Conservation (phyloP, 2,888 invertebrate species). For the Drosophila picticornis region DNA sequence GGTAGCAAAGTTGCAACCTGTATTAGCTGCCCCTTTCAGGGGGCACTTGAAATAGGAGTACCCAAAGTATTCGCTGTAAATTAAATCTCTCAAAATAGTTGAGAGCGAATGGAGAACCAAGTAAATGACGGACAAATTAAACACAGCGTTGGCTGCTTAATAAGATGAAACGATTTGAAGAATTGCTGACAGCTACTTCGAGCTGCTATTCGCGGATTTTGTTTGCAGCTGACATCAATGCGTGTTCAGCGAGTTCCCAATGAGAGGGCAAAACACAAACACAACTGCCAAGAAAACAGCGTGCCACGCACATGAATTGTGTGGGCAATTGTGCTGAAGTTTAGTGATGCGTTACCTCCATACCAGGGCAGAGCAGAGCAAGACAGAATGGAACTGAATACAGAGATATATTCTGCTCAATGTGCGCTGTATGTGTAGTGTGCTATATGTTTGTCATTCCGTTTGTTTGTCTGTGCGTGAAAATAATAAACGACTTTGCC, state of each 20-base stretch:
- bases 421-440: constrained; percentile 17
- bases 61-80: constrained; percentile 4
- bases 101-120: constrained; percentile 15
- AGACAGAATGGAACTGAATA: constrained; percentile 15
- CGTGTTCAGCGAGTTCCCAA: constrained; percentile 43
- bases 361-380: constrained; percentile 16
- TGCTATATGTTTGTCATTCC: constrained; percentile 29
- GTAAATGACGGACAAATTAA: constrained; percentile 64
- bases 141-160: constrained; percentile 14
- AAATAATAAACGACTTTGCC: constrained; percentile 79
- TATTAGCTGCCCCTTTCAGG: background rate
- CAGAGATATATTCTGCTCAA: constrained; percentile 3
- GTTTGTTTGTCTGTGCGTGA: constrained; percentile 53
- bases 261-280: constrained; percentile 37
- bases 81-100: constrained; percentile 23
- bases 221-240: constrained; percentile 70
- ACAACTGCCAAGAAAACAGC: constrained; percentile 29
- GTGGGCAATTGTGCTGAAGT: constrained; percentile 18
- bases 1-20: background rate
- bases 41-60: background rate
- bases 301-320: constrained; percentile 8
- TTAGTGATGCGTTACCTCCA: constrained; percentile 50
- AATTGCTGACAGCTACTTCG: constrained; percentile 17
- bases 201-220: constrained; percentile 5
- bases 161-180: constrained; percentile 36